Evolutionary conservation across 2,888 invertebrate species (phyloP).

Genomic region (Desoria tigrina): DNA sequence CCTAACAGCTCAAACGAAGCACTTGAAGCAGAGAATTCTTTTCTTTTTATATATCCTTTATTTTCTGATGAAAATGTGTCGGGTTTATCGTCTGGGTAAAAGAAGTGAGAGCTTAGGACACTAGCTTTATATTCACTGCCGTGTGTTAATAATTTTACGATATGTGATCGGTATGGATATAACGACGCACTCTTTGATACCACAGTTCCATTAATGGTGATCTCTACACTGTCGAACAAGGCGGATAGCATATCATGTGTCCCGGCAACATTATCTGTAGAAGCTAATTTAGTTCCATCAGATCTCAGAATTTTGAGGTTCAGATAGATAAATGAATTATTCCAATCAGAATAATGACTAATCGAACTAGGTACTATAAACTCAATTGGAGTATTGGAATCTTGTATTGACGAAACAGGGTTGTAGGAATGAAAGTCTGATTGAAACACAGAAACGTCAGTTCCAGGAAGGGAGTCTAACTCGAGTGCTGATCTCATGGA

Average conservation of each 20-base stretch:
- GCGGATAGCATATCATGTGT: not conserved
- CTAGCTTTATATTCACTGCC: not conserved
- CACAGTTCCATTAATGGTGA: not conserved
- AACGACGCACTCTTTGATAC: not conserved
- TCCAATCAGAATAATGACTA: not conserved
- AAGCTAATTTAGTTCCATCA: not conserved
- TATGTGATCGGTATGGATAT: not conserved
- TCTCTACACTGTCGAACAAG: not conserved
- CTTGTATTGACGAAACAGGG: not conserved
- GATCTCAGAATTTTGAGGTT: not conserved
- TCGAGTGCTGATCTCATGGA: not conserved
- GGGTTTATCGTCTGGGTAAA: not conserved
- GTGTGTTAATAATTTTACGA: not conserved
- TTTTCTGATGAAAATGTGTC: not conserved
- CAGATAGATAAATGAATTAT: not conserved
- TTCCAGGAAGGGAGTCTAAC: not conserved
- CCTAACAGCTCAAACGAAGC: not conserved
- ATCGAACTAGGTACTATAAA: not conserved
- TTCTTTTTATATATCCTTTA: not conserved
- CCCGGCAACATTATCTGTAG: not conserved
- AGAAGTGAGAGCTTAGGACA: not conserved
- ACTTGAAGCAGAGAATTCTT: not conserved
- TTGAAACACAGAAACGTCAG: not conserved
- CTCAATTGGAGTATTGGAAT: not conserved
- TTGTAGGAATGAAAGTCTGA: not conserved